Percentiles rank a stretch among this genome's conserved stretches.
phyloP scores from a whole-genome alignment of 2,888 invertebrate genomes.

The Drosophila limbata region DNA sequence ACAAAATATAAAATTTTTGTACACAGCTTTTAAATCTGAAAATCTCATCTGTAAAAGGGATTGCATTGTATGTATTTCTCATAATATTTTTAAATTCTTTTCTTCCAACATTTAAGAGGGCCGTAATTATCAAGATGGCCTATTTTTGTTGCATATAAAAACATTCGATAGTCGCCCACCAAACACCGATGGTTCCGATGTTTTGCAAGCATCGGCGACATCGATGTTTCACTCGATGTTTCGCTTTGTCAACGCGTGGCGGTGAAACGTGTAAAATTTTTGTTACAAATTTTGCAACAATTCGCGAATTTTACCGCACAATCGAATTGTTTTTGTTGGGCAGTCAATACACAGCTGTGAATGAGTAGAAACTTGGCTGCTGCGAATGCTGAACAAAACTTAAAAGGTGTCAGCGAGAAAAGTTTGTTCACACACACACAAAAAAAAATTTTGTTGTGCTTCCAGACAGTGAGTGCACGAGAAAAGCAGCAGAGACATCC shows the following conservation, averaged over 20 bases:
- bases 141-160: too few relatives aligned
- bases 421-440: slow-evolving; percentile 40
- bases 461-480: slow-evolving; percentile 49
- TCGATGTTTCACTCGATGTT: neutral
- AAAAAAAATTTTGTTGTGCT: slow-evolving; percentile 41
- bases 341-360: slow-evolving; percentile 10
- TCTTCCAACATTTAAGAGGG: too few relatives aligned
- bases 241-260: slow-evolving; percentile 68
- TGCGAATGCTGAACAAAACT: slow-evolving; percentile 23
- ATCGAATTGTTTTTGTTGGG: slow-evolving; percentile 34
- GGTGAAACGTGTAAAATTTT: slow-evolving; percentile 72
- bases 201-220: too few relatives aligned
- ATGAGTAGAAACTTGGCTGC: slow-evolving; percentile 13
- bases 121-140: too few relatives aligned
- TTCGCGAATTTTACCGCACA: slow-evolving; percentile 42
- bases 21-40: too few relatives aligned
- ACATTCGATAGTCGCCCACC: too few relatives aligned
- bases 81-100: too few relatives aligned
- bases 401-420: slow-evolving; percentile 41
- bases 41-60: too few relatives aligned
- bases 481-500: slow-evolving; percentile 35
- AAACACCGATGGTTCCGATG: too few relatives aligned
- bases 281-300: slow-evolving; percentile 53
- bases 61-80: too few relatives aligned
- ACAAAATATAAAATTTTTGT: too few relatives aligned